phyloP scores from a whole-genome alignment of 2,888 invertebrate genomes.

The Heliconius ismenius region DNA sequence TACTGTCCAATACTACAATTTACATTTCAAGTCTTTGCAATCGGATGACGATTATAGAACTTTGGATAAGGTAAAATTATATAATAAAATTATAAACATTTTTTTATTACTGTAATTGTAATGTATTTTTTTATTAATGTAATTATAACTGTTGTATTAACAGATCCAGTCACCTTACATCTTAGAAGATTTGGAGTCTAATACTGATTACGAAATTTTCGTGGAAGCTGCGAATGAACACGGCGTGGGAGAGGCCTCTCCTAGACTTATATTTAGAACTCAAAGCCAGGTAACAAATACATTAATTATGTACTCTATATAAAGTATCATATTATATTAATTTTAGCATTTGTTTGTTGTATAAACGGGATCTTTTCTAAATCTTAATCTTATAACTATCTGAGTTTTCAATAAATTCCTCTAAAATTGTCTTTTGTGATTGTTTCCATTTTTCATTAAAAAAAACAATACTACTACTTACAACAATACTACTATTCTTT shows the following conservation, averaged over 20 bases:
- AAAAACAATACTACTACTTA: too few species aligned
- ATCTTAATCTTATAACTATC: too few species aligned
- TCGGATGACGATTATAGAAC: slow-evolving; percentile 80
- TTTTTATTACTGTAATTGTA: too few species aligned
- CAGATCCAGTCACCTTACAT: slow-evolving; percentile 87
- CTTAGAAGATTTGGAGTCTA: slow-evolving; percentile 87
- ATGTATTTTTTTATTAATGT: too few species aligned
- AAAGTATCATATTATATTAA: not conserved
- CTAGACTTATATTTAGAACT: slow-evolving; percentile 89
- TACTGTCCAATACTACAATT: slow-evolving; percentile 85
- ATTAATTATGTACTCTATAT: not conserved
- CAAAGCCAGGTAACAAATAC: slow-evolving; percentile 81
- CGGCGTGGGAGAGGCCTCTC: slow-evolving; percentile 89
- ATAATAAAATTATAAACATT: too few species aligned
- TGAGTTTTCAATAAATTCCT: too few species aligned
- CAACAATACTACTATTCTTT: too few species aligned
- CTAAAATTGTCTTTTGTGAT: too few species aligned
- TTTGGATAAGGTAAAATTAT: slow-evolving; percentile 72
- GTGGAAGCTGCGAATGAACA: slow-evolving; percentile 90
- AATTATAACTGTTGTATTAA: not conserved
- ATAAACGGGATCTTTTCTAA: too few species aligned
- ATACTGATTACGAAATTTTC: slow-evolving; percentile 90
- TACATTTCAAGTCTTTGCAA: slow-evolving; percentile 82
- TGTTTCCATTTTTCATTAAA: too few species aligned
- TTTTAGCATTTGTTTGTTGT: too few species aligned